These are phyloP conservation scores for Melanaphis sacchari DNA, from an alignment of 1,140 invertebrate genomes.

Conservation along the genomic window DNA sequence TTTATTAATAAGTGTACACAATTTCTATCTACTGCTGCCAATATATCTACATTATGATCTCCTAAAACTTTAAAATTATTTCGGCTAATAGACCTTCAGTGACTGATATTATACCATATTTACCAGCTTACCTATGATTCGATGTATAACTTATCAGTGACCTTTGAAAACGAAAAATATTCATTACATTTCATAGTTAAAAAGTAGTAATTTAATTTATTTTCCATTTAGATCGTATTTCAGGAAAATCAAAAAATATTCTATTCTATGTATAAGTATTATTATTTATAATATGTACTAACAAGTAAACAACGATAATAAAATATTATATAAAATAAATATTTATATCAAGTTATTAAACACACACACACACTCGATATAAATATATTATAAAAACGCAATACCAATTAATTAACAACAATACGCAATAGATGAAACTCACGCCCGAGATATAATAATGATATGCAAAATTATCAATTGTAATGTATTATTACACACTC, in stretches of 20 bases:
- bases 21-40: neutral
- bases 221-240: neutral
- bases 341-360: neutral
- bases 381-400: neutral
- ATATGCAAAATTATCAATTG: neutral
- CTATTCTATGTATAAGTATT: neutral
- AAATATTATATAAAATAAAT: neutral
- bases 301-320: neutral
- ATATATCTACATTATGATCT: neutral
- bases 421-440: neutral
- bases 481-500: neutral
- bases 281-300: neutral
- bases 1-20: neutral
- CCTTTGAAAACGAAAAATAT: neutral
- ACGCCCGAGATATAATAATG: neutral
- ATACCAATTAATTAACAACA: neutral
- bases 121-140: neutral
- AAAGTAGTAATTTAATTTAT: neutral
- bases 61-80: neutral
- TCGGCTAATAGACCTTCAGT: neutral
- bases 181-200: neutral
- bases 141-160: neutral
- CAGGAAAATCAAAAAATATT: neutral
- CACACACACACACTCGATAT: neutral
- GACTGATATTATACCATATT: neutral